A percentile compares a stretch with the other conserved stretches of the same genome.
phyloP scores from a whole-genome alignment of 2,113 vertebrate genomes.

The Vidua macroura region DNA sequence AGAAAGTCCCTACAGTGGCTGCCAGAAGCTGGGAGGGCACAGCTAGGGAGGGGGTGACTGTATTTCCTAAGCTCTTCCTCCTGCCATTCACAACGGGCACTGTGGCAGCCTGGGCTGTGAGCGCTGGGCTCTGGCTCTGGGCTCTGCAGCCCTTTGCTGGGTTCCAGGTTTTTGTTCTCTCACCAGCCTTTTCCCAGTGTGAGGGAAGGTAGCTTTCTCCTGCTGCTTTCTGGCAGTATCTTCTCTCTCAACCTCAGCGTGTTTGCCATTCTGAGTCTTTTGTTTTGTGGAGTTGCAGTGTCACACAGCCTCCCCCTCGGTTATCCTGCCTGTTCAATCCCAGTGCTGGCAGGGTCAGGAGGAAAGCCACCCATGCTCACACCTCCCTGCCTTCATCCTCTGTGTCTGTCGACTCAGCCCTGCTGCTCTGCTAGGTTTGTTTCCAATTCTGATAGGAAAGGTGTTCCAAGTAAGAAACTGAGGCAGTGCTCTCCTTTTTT shows the following conservation, averaged over 20 bases:
- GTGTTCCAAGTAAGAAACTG: background rate
- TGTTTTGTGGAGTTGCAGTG: background rate
- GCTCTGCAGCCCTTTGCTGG: background rate
- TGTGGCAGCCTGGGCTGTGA: background rate
- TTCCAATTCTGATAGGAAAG: accelerated
- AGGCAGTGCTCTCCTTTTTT: background rate
- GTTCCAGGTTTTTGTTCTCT: background rate
- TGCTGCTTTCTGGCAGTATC: background rate
- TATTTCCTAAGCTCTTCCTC: slow-evolving; percentile 1
- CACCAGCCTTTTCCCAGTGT: background rate
- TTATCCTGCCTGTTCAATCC: background rate
- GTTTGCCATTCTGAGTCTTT: background rate
- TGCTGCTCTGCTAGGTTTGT: background rate
- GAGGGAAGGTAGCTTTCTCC: background rate
- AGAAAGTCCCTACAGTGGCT: slow-evolving; percentile 42
- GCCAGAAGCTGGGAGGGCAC: slow-evolving; percentile 15
- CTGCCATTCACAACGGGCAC: background rate
- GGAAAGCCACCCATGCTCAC: background rate
- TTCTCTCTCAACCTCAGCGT: background rate
- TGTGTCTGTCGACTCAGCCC: background rate
- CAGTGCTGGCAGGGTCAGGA: background rate
- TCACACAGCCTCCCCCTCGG: background rate
- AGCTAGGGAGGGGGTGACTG: background rate
- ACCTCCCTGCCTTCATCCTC: background rate
- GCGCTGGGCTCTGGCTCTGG: background rate